Base-by-base conservation (phyloP, 37 sponge, comb jelly and placozoan genomes). In the Agelas oroides region DNA sequence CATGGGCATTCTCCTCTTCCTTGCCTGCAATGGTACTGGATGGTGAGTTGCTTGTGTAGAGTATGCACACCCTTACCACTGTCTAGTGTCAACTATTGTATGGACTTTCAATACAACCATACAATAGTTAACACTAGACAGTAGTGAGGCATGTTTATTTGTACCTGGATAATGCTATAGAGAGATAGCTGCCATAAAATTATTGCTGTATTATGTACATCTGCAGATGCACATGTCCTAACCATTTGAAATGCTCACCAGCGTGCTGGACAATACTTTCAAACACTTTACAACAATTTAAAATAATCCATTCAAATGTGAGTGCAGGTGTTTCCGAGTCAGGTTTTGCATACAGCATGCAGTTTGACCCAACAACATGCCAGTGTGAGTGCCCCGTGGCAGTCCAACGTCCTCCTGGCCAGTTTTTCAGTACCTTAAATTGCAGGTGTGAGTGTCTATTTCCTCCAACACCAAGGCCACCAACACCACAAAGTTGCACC, bases 331-430 rank as follows among this genome's bases (percentile, higher is more conserved):
- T 59, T 62, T 53, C 40, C 66, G 18, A 58, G 36, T 27, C 35
- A 15, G 35, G 25, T 30, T 61, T 40, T 28, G 15, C 69, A 52
- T 46, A 25, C 12, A 6, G 53, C 24, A 19, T 33, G 1, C 71
- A 65, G 36, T 74, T 66, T 67, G 65, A 75, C 35, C 39, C 23
- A 5, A 20, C 57, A 1, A 86, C 2, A 20, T 86, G 86, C 70
- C 31, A 28, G 20, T 86, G 86, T 59, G 68, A 78, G 25, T 78
- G 86, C 73, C 55, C 81, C 72, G 25, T 21, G 38, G 34, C 37
- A 19, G 24, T 27, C 19, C 0, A 5, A 0, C 72, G 83, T 30
- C 63, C 65, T 25, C 27, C 0, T 23, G 53, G 53, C 31, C 72
- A 58, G 62, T 6, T 72, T 28, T 59, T 63, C 46, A 59, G 72